Evolutionary conservation across 2,113 vertebrate genomes (phyloP).

Genomic region (Psittacara wagleri): DNA sequence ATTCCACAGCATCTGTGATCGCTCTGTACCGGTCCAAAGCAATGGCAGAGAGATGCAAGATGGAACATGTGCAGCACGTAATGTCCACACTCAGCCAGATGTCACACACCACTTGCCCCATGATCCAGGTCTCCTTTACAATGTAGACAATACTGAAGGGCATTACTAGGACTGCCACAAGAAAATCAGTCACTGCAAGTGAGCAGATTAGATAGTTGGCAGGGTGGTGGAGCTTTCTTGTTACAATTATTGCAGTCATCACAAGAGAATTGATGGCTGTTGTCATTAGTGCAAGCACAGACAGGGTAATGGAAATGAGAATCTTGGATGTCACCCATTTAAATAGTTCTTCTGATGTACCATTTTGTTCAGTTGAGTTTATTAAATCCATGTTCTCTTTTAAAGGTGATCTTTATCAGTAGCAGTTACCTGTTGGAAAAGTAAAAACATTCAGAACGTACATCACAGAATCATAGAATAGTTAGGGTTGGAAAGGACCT

Average conservation of each 20-base stretch:
- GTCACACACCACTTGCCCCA: constrained; percentile 92
- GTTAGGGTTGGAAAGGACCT: too few relatives aligned
- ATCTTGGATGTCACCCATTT: constrained; percentile 84
- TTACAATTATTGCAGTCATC: constrained; percentile 94
- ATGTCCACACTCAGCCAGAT: constrained; percentile 95
- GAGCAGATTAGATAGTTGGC: constrained; percentile 99
- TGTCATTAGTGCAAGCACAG: constrained; percentile 87
- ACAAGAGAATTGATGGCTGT: constrained; percentile 96
- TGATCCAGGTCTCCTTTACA: constrained; percentile 90
- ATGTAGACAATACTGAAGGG: constrained; percentile 97
- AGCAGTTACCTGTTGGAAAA: constrained; percentile 67
- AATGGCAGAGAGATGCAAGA: constrained; percentile 93
- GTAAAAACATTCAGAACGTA: constrained; percentile 21
- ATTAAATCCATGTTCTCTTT: constrained; percentile 86
- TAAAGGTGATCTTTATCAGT: constrained; percentile 28
- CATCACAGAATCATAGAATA: too few relatives aligned
- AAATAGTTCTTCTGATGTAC: constrained; percentile 75
- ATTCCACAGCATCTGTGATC: constrained; percentile 94
- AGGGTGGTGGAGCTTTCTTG: constrained; percentile 94
- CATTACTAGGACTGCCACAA: constrained; percentile 96
- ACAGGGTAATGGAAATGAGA: constrained; percentile 88
- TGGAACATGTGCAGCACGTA: constrained; percentile 96
- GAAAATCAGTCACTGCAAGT: constrained; percentile 93
- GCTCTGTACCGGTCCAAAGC: constrained; percentile 93
- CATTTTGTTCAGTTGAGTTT: constrained; percentile 84